Evolutionary conservation across 53 echinoderm and acorn worm genomes (phyloP), one percentile per base, ranked within the genome.

Genomic region (Mesocentrotus franciscanus): DNA sequence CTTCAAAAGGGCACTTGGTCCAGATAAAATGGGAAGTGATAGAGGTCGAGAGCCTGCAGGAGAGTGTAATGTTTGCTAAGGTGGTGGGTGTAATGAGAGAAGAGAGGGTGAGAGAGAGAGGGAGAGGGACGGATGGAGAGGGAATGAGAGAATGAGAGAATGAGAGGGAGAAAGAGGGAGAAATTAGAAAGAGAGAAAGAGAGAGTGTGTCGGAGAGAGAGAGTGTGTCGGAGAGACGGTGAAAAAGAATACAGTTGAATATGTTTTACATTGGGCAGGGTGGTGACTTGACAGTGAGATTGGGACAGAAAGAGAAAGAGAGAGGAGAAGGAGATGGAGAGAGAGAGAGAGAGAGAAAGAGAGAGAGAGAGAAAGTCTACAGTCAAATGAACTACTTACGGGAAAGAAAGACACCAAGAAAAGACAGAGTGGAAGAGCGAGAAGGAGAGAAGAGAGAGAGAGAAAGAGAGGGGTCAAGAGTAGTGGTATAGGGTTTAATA

Each of bases 41-140:
- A 81, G 81, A 81, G 81, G 81, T 81, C 81, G 81, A 81, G 81
- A 13, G 42, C 33, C 81, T 81, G 33, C 16, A 81, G 36, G 2
- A 18, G 22, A 7, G 81, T 39, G 81, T 36, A 8, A 81, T 81
- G 81, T 81, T 81, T 81, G 81, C 17, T 18, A 81, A 42, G 81
- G 81, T 16, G 42, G 36, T 9, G 81, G 42, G 14, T 18, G 81
- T 81, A 81, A 81, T 42, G 6, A 36, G 20, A 64, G 0, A 16
- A 20, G 42, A 39, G 81, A 81, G 18, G 8, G 81, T 15, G 81
- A 81, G 36, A 42, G 81, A 81, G 81, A 81, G 16, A 17, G 39
- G 0, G 81, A 42, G 39, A 9, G 1, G 7, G 42, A 36, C 22
- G 36, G 22, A 22, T 2, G 16, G 42, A 42, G 7, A 42, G 36